These are phyloP conservation scores for Eurytoma adleriae DNA, from an alignment of 2,888 invertebrate genomes.

Conservation along the genomic window DNA sequence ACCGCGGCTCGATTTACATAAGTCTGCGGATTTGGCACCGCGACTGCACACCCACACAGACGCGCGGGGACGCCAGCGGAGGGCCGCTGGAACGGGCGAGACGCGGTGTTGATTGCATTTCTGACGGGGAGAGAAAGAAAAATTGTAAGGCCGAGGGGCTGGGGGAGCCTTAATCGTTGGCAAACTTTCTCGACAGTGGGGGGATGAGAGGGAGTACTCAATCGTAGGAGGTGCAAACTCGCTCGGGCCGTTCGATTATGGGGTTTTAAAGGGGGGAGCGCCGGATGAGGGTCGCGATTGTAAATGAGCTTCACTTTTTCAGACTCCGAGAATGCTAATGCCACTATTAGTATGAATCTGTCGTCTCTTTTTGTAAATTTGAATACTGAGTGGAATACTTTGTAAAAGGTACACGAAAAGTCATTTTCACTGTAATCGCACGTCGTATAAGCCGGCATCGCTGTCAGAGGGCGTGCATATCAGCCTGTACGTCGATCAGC, in stretches of 20 bases:
- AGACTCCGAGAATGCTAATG: too few species aligned
- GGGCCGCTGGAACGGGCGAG: not conserved
- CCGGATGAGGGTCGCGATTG: not conserved
- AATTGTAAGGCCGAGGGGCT: not conserved
- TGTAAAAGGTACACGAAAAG: too few species aligned
- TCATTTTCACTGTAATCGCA: too few species aligned
- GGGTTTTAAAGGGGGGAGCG: not conserved
- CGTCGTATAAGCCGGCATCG: too few species aligned
- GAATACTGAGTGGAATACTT: too few species aligned
- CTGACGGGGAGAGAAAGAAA: not conserved
- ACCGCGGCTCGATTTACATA: constrained; percentile 36
- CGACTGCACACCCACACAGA: not conserved
- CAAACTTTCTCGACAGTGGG: not conserved
- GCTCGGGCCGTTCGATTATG: constrained; percentile 13
- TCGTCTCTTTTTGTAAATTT: too few species aligned
- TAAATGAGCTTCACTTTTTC: too few species aligned
- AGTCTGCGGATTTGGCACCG: constrained; percentile 2
- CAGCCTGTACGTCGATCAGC: too few species aligned
- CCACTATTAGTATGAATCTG: too few species aligned
- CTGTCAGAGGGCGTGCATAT: too few species aligned
- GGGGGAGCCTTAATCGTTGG: constrained; percentile 30
- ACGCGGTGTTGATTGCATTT: constrained; percentile 20
- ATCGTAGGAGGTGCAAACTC: constrained; percentile 19
- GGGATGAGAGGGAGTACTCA: constrained; percentile 7
- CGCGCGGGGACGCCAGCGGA: too few species aligned